These are phyloP conservation scores for Phalera bucephala DNA, from an alignment of 2,888 invertebrate genomes.

Conservation along the genomic window DNA sequence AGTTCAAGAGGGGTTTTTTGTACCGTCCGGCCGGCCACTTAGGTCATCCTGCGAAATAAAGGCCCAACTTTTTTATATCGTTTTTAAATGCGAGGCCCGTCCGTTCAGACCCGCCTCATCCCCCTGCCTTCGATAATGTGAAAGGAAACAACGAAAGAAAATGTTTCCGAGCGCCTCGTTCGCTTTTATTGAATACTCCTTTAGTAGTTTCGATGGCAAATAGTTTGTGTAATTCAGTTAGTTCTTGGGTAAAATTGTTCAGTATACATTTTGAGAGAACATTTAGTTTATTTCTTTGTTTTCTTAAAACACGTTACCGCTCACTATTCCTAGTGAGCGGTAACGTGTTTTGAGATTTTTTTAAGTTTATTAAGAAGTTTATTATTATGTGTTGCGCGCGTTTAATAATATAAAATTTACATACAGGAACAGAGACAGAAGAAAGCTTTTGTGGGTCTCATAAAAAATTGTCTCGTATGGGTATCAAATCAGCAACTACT, in stretches of 20 bases:
- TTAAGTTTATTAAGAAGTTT: no score
- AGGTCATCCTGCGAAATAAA: slow-evolving; percentile 82
- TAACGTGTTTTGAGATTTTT: no score
- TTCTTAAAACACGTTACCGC: no score
- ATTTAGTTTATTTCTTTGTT: no score
- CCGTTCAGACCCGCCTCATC: slow-evolving; percentile 68
- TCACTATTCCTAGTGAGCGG: no score
- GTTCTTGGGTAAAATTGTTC: slow-evolving; percentile 25
- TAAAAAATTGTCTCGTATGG: no score
- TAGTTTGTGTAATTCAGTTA: slow-evolving; percentile 78
- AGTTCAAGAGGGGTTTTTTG: slow-evolving; percentile 79
- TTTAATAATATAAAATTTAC: no score
- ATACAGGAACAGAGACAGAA: no score
- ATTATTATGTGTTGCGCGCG: no score
- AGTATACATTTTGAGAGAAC: no score
- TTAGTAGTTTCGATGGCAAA: slow-evolving; percentile 78
- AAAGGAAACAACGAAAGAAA: slow-evolving; percentile 82
- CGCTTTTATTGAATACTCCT: slow-evolving; percentile 73
- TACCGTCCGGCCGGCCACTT: slow-evolving; percentile 80
- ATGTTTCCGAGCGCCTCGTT: slow-evolving; percentile 74
- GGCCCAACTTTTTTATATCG: slow-evolving; percentile 78
- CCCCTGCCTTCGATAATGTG: slow-evolving; percentile 70
- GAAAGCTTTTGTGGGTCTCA: no score
- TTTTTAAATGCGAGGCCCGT: slow-evolving; percentile 80
- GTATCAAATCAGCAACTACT: no score